Evolutionary conservation across 2,113 vertebrate genomes (phyloP).

Genomic region (Monarcha castaneiventris): DNA sequence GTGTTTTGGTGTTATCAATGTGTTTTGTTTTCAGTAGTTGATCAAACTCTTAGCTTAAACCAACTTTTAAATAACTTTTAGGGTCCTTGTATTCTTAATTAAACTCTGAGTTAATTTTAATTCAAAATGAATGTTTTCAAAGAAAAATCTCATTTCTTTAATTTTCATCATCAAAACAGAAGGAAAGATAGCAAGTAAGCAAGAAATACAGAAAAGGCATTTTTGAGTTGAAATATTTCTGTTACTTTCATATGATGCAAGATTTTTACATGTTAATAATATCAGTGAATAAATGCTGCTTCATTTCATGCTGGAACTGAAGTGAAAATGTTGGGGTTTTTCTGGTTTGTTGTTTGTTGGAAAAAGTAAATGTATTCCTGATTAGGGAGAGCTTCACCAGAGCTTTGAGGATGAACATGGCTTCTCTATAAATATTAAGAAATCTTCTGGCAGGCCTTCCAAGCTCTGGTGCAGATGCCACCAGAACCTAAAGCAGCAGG

Average conservation of each 20-base stretch:
- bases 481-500: neutral
- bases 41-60: neutral
- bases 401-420: neutral
- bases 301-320: neutral
- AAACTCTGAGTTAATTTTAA: neutral
- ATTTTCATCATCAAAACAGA: neutral
- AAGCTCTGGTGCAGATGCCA: neutral
- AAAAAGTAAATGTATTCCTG: neutral
- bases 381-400: neutral
- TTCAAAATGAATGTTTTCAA: neutral
- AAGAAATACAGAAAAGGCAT: neutral
- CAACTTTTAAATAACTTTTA: neutral
- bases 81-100: neutral
- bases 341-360: neutral
- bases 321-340: neutral
- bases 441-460: neutral
- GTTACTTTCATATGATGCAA: neutral
- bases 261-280: accelerated
- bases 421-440: neutral
- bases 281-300: neutral
- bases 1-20: neutral
- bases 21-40: neutral
- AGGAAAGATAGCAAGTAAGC: neutral
- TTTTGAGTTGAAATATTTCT: neutral
- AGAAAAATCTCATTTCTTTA: neutral